Percentiles rank a stretch among this genome's conserved stretches.
phyloP scores from a whole-genome alignment of 2,113 vertebrate genomes.

The Rhizomys pruinosus region DNA sequence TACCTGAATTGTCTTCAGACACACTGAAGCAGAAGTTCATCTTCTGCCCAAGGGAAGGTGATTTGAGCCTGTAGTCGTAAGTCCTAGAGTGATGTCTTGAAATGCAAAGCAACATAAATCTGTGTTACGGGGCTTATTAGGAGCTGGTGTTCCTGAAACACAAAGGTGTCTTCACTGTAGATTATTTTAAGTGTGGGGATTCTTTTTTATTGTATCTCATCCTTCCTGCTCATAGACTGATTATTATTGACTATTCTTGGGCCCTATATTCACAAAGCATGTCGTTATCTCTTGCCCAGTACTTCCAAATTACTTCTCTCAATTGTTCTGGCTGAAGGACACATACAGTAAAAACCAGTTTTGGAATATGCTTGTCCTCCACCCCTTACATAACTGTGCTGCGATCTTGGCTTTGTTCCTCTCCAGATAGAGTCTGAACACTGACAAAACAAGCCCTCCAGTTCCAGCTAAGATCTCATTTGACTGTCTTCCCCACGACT shows the following conservation, averaged over 20 bases:
- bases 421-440: slow-evolving; percentile 47
- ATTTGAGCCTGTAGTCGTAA: slow-evolving; percentile 20
- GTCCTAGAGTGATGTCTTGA: slow-evolving; percentile 36
- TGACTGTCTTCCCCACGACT: not conserved
- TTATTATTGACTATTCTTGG: slow-evolving; percentile 31
- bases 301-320: not conserved
- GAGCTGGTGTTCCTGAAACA: slow-evolving; percentile 37
- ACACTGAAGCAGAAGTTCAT: slow-evolving; percentile 39
- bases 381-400: slow-evolving; percentile 62
- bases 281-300: not conserved
- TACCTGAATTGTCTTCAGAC: slow-evolving; percentile 46
- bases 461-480: slow-evolving; percentile 56
- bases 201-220: slow-evolving; percentile 10
- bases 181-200: slow-evolving; percentile 35
- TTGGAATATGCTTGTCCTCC: slow-evolving; percentile 11
- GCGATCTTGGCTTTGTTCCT: slow-evolving; percentile 71
- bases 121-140: not conserved
- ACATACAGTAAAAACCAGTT: slow-evolving; percentile 21
- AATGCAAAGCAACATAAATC: slow-evolving; percentile 23
- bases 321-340: slow-evolving; percentile 24
- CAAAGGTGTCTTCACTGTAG: not conserved
- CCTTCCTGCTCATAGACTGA: slow-evolving; percentile 4
- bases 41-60: slow-evolving; percentile 26
- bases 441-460: slow-evolving; percentile 66
- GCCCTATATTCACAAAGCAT: not conserved